A percentile compares a stretch with the other conserved stretches of the same genome.
Conservation (phyloP, 1,140 invertebrate genomes). For the Idris sp. region DNA sequence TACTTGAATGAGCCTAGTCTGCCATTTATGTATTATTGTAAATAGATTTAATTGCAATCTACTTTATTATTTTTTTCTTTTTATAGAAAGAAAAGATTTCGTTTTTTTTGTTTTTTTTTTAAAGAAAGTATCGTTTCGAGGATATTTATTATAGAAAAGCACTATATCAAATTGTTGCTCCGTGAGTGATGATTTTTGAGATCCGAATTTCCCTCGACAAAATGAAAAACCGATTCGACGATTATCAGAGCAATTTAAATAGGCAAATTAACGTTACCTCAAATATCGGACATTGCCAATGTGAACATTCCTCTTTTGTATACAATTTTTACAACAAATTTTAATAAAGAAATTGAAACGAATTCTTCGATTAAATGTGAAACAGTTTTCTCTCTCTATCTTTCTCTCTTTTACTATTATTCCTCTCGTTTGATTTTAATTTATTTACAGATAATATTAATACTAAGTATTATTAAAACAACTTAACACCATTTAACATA, state of each 20-base stretch:
- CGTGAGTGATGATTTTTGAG: conserved; percentile 28
- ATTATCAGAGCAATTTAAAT: not conserved
- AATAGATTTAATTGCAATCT: conserved; percentile 45
- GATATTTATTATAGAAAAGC: conserved; percentile 41
- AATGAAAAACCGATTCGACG: not conserved
- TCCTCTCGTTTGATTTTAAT: too few relatives aligned
- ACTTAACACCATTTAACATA: conserved; percentile 7
- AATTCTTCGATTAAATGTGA: too few relatives aligned
- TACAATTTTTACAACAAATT: conserved; percentile 68
- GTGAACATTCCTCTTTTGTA: conserved; percentile 75
- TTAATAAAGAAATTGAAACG: conserved; percentile 61
- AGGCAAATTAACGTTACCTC: conserved; percentile 8
- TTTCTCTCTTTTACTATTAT: too few relatives aligned
- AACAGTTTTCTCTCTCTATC: too few relatives aligned
- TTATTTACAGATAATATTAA: conserved; percentile 55
- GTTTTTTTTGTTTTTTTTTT: too few relatives aligned
- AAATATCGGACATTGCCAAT: conserved; percentile 61
- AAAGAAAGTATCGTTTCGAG: conserved; percentile 14
- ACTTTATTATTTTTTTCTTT: conserved; percentile 28
- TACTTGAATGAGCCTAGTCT: conserved; percentile 63
- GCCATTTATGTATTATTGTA: conserved; percentile 60
- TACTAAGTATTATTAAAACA: too few relatives aligned
- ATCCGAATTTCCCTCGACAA: conserved; percentile 6
- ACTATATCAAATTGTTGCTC: conserved; percentile 44
- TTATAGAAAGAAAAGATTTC: not conserved